Conservation (phyloP, 2,113 vertebrate genomes). For the Anarhynchus alexandrinus region DNA sequence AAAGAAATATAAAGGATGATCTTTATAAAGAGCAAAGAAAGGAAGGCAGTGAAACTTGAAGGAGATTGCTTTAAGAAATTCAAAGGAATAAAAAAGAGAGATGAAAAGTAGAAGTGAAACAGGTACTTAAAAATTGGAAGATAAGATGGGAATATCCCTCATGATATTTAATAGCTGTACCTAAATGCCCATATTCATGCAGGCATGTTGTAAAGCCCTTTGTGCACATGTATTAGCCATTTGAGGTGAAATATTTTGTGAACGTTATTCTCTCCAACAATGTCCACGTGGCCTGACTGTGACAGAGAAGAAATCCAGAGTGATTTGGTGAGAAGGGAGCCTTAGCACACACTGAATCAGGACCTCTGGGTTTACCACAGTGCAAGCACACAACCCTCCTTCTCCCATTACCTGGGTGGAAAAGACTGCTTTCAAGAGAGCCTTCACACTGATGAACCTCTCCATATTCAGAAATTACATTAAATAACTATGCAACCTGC, state of each 20-base stretch:
- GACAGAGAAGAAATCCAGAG: neutral
- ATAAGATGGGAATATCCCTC: neutral
- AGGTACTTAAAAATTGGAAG: neutral
- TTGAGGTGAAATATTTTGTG: neutral
- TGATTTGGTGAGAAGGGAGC: neutral
- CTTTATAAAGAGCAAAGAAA: neutral
- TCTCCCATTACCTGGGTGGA: neutral
- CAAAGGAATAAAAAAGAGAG: neutral
- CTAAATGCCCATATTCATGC: neutral
- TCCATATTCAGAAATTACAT: neutral
- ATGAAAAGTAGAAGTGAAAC: neutral
- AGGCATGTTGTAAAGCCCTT: neutral
- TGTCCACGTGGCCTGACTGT: rapidly evolving
- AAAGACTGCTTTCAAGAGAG: neutral
- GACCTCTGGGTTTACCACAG: neutral
- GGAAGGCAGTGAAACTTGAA: neutral
- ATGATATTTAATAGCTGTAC: neutral
- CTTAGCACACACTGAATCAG: neutral
- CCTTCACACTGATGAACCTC: neutral
- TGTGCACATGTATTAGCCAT: neutral
- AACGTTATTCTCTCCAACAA: neutral
- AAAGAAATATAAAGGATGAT: neutral
- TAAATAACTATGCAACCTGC: neutral
- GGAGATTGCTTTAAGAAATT: neutral
- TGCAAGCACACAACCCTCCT: neutral